Base-by-base conservation (phyloP, 2,888 invertebrate species). In the Leptopilina drosophilae region DNA sequence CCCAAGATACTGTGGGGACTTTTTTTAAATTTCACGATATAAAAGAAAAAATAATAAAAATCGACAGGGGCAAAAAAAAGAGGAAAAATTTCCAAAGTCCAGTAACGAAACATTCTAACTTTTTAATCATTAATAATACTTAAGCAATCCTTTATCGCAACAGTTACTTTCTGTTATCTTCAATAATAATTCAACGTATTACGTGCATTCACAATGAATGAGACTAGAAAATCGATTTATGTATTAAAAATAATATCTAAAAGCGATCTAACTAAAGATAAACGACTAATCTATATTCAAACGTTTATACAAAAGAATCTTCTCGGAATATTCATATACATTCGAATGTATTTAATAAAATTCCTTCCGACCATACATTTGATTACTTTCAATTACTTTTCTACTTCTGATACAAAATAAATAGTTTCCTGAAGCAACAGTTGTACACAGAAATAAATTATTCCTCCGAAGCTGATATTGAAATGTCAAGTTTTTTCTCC, bases 181-280 rank as follows among this genome's bases (percentile, higher is more conserved):
- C 20, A 49, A 26, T 12, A 46, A 69, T 69, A 69, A 69, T 69
- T 69, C 14, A 33, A 26, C 26, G 2, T 49, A 53, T 69, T 53
- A 69, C 49, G 12, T 26, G n/a, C 69, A 49, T 20, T 67, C 3
- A 11, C 69, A 33, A 33, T 2, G 33, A 33, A 33, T 49, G 49
- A 69, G 53, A 53, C 26, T 69, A 46, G 69, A 69, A 69, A 69
- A 12, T 26, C 69, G 69, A 69, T 69, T 26, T 53, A 69, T 69
- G 33, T 53, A 33, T 49, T 11, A 12, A 49, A 62, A 20, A 67
- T 67, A 7, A 53, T 49, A 69, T 69, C 20, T 53, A 53, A 12
- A 69, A 69, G 33, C 69, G 69, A 14, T 15, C 8, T 12, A 46
- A 20, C 53, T 69, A 8, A 15, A 20, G 46, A 69, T 46, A 53